Percentiles rank a stretch among this genome's conserved stretches.
Evolutionary conservation across 2,113 vertebrate genomes (phyloP).

Genomic region (Labeo rohita): DNA sequence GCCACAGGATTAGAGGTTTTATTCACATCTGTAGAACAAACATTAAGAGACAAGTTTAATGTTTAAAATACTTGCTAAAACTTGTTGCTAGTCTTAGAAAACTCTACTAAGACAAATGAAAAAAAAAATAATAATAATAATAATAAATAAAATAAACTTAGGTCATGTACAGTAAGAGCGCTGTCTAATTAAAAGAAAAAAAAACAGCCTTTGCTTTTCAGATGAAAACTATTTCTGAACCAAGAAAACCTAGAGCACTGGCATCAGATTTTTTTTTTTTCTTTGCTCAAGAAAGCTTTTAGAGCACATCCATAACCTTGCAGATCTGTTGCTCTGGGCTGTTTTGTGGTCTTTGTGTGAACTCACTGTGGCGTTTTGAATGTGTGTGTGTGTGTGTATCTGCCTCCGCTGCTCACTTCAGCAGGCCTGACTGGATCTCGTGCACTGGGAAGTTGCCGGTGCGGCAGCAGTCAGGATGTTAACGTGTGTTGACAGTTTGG

Average conservation of each 20-base stretch:
- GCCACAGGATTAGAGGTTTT: too few relatives aligned
- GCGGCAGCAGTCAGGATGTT: conserved; percentile 24
- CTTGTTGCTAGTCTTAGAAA: too few relatives aligned
- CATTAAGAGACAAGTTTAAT: neutral
- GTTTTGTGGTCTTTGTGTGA: conserved; percentile 37
- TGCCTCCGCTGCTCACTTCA: conserved; percentile 48
- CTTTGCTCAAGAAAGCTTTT: neutral
- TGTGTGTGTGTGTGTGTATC: conserved; percentile 3
- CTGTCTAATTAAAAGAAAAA: neutral
- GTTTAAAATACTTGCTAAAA: neutral
- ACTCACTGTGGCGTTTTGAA: conserved; percentile 2
- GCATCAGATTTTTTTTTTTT: neutral
- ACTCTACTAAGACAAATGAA: neutral
- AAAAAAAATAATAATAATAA: neutral
- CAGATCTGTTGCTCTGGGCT: conserved; percentile 32
- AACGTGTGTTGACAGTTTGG: conserved; percentile 54
- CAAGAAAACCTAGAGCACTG: neutral
- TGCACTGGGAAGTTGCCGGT: neutral
- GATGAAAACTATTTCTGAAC: neutral
- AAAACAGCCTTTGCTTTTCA: neutral
- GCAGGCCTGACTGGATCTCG: neutral
- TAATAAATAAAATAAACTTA: neutral
- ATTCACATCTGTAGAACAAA: too few relatives aligned
- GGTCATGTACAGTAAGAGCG: neutral
- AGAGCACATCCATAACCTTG: conserved; percentile 23